Base-by-base conservation (phyloP, 2,888 invertebrate species). In the Formica aserva region DNA sequence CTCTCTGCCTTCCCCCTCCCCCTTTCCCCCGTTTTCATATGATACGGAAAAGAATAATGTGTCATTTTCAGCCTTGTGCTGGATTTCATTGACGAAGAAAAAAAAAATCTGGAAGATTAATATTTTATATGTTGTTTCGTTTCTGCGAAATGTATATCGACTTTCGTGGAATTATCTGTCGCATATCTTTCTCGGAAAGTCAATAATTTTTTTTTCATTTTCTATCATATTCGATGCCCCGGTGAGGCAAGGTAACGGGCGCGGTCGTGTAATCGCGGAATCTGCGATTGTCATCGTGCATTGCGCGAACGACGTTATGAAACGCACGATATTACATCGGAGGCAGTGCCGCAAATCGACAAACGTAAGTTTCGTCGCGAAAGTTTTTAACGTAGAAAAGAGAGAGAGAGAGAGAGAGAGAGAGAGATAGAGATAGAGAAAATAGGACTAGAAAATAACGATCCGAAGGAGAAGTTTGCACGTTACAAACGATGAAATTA, bases 401-500 rank as follows among this genome's bases (percentile, higher is more conserved):
- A 48, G 29, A 38, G 48, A 67, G 45, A 48, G 18, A 4, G 65
- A 26, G 26, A 57, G n/a, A 22, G n/a, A n/a, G 26, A 26, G 38
- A 52, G 41, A 57, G 41, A 26, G 26, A 60, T 8, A 22, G 11
- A 11, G 38, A 48, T 26, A 57, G 38, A 38, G 22, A 35, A n/a
- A 35, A 35, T 26, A 41, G 52, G 29, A 60, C 60, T 32, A 48
- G 60, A 35, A 80, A 71, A 71, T 71, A 78, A 69, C 41, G 45
- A 78, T 69, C 3, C 78, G 69, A 13, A 45, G 62, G 69, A 22
- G 69, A 71, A 71, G 71, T 71, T 62, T 45, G 13, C 29, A 4
- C 18, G 67, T 35, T 57, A 13, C 67, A 15, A 22, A 45, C 57
- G 60, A 60, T n/a, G 78, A 71, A 78, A 80, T 80, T 71, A 80